phyloP scores from a whole-genome alignment of 1,140 invertebrate species.

The Nephotettix cincticeps region DNA sequence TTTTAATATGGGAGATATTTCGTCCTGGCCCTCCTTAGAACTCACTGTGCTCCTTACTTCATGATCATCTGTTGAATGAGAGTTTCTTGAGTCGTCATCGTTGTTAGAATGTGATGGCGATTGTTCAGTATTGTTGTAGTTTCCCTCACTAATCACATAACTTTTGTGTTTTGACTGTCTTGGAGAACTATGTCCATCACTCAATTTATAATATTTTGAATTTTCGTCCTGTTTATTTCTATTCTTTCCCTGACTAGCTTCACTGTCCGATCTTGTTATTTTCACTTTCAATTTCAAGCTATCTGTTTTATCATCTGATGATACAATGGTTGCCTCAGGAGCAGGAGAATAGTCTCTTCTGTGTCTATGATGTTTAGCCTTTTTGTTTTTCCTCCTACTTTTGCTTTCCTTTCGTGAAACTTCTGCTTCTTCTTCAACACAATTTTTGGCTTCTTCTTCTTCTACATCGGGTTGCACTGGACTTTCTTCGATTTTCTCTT shows the following conservation, averaged over 20 bases:
- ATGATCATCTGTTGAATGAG: conserved; percentile 10
- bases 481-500: conserved; percentile 30
- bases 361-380: conserved; percentile 39
- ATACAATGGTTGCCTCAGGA: conserved; percentile 39
- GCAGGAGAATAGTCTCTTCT: conserved; percentile 32
- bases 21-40: conserved; percentile 16
- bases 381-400: conserved; percentile 39
- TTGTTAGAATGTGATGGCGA: neutral
- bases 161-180: conserved; percentile 13
- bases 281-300: conserved; percentile 44
- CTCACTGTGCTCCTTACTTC: neutral
- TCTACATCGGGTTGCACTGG: conserved; percentile 15
- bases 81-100: conserved; percentile 11
- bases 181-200: neutral
- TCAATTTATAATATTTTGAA: conserved; percentile 6
- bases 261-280: conserved; percentile 30
- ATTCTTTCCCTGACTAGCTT: neutral
- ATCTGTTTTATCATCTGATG: conserved; percentile 37
- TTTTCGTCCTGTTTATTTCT: conserved; percentile 29
- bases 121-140: neutral
- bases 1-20: neutral
- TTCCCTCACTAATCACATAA: neutral
- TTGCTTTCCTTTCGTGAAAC: conserved; percentile 29
- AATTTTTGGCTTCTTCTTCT: conserved; percentile 23
- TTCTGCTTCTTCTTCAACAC: conserved; percentile 24